Conservation (phyloP, 2,797 vertebrate genomes). For the Myotis findleyi region DNA sequence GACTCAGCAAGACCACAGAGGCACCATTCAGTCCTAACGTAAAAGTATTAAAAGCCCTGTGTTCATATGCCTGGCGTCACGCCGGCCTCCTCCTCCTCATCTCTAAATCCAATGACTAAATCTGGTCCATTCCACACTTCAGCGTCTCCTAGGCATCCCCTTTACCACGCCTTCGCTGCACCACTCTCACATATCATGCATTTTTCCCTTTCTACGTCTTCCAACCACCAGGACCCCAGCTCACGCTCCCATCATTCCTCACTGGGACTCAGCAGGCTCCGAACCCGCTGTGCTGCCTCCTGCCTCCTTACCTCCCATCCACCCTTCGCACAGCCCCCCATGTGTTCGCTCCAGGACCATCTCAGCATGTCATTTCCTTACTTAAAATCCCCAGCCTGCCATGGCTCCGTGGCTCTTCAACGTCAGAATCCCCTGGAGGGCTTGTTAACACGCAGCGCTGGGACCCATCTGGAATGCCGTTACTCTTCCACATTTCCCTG, state of each 20-base stretch:
- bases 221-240: fast-evolving
- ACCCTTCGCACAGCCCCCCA: not conserved
- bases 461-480: not conserved
- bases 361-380: not conserved
- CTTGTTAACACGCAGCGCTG: not conserved
- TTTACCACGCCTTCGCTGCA: not conserved
- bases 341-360: not conserved
- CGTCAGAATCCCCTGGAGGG: not conserved
- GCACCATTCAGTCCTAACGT: slow-evolving; percentile 38
- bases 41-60: not conserved
- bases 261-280: not conserved
- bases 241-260: not conserved
- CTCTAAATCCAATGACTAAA: not conserved
- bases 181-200: fast-evolving
- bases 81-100: not conserved
- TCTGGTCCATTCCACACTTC: not conserved
- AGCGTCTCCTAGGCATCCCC: not conserved
- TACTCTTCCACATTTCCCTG: not conserved
- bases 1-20: slow-evolving; percentile 14
- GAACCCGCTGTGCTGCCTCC: not conserved
- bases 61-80: not conserved
- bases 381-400: not conserved
- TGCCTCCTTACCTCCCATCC: not conserved
- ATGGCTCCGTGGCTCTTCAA: not conserved
- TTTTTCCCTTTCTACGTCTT: too few relatives aligned